phyloP scores from a whole-genome alignment of 2,797 vertebrate species.

The Alca torda region DNA sequence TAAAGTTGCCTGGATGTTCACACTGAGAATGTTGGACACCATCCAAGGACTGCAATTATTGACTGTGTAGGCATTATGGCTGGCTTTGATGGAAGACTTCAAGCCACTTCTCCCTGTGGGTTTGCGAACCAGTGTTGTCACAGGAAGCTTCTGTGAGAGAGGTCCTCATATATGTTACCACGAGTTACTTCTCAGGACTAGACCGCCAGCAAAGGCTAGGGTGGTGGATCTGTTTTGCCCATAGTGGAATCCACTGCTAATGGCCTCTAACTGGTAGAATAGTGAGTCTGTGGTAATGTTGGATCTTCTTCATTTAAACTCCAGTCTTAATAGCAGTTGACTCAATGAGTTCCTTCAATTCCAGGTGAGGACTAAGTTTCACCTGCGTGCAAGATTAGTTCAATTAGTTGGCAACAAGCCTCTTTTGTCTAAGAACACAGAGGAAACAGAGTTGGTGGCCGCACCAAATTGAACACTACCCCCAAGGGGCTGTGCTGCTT shows the following conservation, averaged over 20 bases:
- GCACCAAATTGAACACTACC: not conserved
- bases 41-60: not conserved
- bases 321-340: not conserved
- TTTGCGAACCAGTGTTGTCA: not conserved
- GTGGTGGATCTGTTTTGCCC: not conserved
- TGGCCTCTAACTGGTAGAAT: not conserved
- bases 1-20: not conserved
- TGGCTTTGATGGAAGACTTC: not conserved
- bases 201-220: not conserved
- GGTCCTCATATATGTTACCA: not conserved
- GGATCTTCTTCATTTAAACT: not conserved
- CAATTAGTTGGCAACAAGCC: not conserved
- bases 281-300: not conserved
- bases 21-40: not conserved
- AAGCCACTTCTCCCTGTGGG: not conserved
- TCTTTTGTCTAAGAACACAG: not conserved
- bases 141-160: not conserved
- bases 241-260: not conserved
- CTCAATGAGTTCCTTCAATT: not conserved
- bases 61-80: not conserved
- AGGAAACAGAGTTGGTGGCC: not conserved
- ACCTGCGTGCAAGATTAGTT: not conserved
- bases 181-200: not conserved
- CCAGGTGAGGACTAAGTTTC: not conserved
- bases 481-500: not conserved